Percentiles rank a stretch among this genome's conserved stretches.
These are phyloP conservation scores for Lagenorhynchus albirostris DNA, from an alignment of 2,113 vertebrate species.

Conservation along the genomic window DNA sequence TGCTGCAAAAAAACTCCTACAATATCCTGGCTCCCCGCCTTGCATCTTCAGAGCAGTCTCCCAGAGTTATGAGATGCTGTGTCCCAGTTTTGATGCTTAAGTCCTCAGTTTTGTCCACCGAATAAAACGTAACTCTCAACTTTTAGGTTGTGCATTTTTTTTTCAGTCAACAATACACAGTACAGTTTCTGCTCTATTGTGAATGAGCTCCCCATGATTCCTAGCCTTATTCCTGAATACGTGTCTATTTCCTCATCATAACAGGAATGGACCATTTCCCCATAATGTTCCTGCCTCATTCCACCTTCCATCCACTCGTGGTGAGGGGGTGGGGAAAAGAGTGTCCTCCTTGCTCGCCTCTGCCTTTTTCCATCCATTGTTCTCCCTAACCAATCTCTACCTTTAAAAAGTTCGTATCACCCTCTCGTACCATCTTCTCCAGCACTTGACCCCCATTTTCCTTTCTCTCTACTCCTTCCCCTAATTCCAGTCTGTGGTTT, in stretches of 20 bases:
- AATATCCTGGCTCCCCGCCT: not conserved
- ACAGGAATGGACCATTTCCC: not conserved
- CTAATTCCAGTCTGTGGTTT: not conserved
- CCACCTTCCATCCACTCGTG: not conserved
- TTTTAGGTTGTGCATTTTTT: not conserved
- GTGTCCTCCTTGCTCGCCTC: not conserved
- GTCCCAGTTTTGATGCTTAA: not conserved
- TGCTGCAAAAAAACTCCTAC: not conserved
- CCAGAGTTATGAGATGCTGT: not conserved
- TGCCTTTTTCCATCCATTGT: not conserved
- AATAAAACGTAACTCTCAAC: not conserved
- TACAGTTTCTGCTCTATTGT: not conserved
- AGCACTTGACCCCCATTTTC: not conserved
- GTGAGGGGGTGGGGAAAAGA: fast-evolving
- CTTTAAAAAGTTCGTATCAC: not conserved
- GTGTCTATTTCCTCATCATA: not conserved
- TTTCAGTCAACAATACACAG: not conserved
- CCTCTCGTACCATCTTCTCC: not conserved
- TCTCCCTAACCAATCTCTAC: not conserved
- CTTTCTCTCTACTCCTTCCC: not conserved
- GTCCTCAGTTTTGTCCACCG: not conserved
- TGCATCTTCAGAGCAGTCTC: not conserved
- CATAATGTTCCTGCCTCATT: not conserved
- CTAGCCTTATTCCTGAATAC: not conserved
- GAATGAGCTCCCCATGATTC: not conserved